phyloP scores from a whole-genome alignment of 2,797 vertebrate genomes.

The Diglossa cyanea region DNA sequence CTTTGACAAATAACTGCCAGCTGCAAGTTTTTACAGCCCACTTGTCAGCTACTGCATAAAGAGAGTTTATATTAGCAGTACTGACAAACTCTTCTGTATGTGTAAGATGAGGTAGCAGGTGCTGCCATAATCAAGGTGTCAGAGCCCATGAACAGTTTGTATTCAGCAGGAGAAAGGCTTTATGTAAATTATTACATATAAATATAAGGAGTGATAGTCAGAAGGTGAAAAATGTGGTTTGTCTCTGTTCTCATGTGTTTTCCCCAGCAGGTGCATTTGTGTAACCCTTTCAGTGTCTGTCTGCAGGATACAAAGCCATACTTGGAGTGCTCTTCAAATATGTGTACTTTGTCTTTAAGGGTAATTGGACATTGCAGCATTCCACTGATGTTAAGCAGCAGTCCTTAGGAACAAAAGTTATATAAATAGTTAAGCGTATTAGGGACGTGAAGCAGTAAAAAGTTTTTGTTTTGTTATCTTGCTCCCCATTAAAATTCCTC shows the following conservation, averaged over 20 bases:
- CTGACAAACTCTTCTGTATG: constrained; percentile 31
- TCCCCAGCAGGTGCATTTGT: background rate
- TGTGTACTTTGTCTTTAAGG: background rate
- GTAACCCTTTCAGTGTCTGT: constrained; percentile 10
- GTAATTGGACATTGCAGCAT: background rate
- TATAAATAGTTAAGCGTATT: background rate
- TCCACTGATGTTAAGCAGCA: background rate
- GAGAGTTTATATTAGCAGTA: constrained; percentile 17
- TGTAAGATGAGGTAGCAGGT: constrained; percentile 51
- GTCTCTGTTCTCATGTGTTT: constrained; percentile 14
- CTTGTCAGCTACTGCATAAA: constrained; percentile 49
- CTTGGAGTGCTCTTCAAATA: background rate
- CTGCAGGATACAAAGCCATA: background rate
- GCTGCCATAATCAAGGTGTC: constrained; percentile 53
- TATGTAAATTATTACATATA: constrained; percentile 5
- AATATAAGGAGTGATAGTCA: background rate
- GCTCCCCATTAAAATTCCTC: constrained; percentile 1
- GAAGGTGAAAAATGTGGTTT: constrained; percentile 36
- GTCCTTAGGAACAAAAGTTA: background rate
- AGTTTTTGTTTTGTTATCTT: background rate
- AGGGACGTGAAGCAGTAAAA: background rate
- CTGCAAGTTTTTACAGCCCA: constrained; percentile 48
- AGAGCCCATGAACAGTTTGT: background rate
- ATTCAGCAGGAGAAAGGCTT: constrained; percentile 19
- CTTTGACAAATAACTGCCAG: constrained; percentile 54